These are phyloP conservation scores for Dinomys branickii DNA, from an alignment of 2,113 vertebrate genomes.

Conservation along the genomic window DNA sequence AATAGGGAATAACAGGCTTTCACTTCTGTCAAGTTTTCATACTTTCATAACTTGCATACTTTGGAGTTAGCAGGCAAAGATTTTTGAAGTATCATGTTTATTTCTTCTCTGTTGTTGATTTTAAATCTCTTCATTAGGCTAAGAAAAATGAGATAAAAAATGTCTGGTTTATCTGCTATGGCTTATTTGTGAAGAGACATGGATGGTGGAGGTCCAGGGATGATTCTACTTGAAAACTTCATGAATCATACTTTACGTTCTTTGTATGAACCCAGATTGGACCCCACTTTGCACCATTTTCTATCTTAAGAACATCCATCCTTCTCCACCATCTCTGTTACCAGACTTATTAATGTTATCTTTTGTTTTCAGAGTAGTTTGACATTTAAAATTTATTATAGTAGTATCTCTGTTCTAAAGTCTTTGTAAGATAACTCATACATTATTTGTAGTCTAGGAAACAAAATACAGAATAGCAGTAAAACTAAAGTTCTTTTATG, in stretches of 20 bases:
- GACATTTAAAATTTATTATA: neutral
- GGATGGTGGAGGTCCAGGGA: neutral
- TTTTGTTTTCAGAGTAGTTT: constrained; percentile 16
- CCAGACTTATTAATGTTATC: neutral
- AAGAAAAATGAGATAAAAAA: neutral
- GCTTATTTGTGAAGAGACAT: neutral
- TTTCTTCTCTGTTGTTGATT: neutral
- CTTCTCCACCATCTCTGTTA: neutral
- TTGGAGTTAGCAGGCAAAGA: neutral
- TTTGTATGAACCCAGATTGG: neutral
- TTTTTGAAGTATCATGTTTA: constrained; percentile 31
- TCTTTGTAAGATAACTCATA: constrained; percentile 28
- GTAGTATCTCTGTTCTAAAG: neutral
- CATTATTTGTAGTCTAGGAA: neutral
- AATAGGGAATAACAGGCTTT: neutral
- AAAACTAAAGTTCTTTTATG: neutral
- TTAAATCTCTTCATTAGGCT: constrained; percentile 4
- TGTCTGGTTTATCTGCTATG: neutral
- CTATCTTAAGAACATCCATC: neutral
- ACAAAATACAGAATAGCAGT: neutral
- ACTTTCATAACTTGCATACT: neutral
- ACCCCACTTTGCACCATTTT: neutral
- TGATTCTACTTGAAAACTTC: constrained; percentile 39
- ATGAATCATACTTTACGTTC: neutral
- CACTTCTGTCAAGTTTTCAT: neutral